Conservation (phyloP, 2,797 vertebrate genomes). For the Scyliorhinus canicula region DNA sequence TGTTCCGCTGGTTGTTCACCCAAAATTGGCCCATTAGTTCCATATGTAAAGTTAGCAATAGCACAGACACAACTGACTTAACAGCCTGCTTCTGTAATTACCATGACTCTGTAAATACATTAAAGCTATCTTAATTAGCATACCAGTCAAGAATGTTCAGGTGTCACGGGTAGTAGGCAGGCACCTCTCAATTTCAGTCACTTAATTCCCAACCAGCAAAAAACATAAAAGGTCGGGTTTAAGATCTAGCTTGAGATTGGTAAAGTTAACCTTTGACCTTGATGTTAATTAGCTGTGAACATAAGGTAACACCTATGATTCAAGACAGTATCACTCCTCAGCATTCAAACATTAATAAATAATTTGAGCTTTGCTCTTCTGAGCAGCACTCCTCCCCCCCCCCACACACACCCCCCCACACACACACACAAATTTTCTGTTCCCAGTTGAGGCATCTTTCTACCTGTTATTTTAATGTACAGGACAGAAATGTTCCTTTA, state of each 20-base stretch:
- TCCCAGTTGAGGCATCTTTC: background rate
- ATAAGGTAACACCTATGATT: background rate
- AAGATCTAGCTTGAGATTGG: background rate
- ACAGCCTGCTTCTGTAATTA: background rate
- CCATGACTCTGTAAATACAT: background rate
- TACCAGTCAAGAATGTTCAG: background rate
- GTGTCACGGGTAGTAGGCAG: background rate
- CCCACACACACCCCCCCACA: too few relatives aligned
- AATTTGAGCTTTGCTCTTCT: background rate
- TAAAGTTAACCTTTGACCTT: slow-evolving; percentile 6
- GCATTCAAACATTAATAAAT: background rate
- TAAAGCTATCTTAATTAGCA: background rate
- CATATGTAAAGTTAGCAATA: background rate
- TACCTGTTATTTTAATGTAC: background rate
- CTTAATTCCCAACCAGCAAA: background rate
- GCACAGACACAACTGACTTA: background rate
- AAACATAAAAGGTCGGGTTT: background rate
- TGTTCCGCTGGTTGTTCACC: background rate
- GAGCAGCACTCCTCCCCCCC: background rate
- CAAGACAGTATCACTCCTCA: background rate
- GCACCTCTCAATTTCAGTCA: background rate
- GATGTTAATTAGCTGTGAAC: background rate
- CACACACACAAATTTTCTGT: background rate
- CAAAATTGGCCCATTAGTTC: background rate
- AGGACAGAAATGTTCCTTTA: background rate